phyloP scores from a whole-genome alignment of 2,797 vertebrate species.

The Allobates femoralis region DNA sequence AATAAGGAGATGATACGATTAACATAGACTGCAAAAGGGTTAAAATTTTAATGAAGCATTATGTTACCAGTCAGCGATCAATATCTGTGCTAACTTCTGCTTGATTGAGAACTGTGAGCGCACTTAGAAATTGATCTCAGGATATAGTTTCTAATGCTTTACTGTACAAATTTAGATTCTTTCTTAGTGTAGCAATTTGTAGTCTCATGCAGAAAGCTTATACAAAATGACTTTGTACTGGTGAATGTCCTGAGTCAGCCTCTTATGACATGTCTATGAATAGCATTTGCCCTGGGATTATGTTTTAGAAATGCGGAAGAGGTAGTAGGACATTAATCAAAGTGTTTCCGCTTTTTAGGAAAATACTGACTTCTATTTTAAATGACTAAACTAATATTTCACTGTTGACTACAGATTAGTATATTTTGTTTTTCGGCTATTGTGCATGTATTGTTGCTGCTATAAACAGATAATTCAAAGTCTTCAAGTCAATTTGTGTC shows the following conservation, averaged over 20 bases:
- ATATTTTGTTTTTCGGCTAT: background rate
- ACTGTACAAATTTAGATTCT: constrained; percentile 48
- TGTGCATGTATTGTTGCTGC: background rate
- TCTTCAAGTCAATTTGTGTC: background rate
- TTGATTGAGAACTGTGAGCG: background rate
- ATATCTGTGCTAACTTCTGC: constrained; percentile 25
- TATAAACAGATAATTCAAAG: background rate
- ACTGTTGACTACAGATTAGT: background rate
- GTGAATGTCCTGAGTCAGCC: constrained; percentile 52
- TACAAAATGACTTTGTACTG: constrained; percentile 50
- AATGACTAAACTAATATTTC: constrained; percentile 15
- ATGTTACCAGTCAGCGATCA: constrained; percentile 29
- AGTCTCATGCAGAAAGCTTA: constrained; percentile 33
- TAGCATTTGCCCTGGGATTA: constrained; percentile 43
- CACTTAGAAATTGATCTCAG: constrained; percentile 48
- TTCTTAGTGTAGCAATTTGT: constrained; percentile 43
- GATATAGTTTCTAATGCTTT: constrained; percentile 45
- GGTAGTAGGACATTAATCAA: constrained; percentile 49
- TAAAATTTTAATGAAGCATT: constrained; percentile 25
- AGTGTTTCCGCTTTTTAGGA: constrained; percentile 1
- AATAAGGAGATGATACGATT: background rate
- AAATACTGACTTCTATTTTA: constrained; percentile 4
- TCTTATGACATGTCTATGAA: constrained; percentile 52
- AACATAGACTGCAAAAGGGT: background rate
- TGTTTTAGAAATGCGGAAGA: constrained; percentile 13